Percentiles rank a stretch among this genome's conserved stretches.
Evolutionary conservation across 2,113 vertebrate genomes (phyloP).

Genomic region (Pithys albifrons): DNA sequence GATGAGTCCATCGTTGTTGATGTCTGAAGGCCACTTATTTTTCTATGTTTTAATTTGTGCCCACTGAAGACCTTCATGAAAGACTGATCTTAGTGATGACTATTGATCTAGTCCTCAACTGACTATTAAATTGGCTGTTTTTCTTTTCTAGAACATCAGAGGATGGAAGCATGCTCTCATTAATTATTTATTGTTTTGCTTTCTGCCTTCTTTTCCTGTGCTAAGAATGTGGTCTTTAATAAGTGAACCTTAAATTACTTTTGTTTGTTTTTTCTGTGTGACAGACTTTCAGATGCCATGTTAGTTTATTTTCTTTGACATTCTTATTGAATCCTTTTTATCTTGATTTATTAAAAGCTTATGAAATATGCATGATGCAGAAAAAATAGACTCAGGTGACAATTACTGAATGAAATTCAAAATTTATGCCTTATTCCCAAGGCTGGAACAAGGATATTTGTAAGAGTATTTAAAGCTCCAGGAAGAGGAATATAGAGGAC

Average conservation of each 20-base stretch:
- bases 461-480: not conserved
- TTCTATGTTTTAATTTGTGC: not conserved
- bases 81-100: fast-evolving
- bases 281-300: not conserved
- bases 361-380: not conserved
- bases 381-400: not conserved
- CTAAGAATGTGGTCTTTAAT: not conserved
- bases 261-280: not conserved
- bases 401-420: not conserved
- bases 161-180: not conserved
- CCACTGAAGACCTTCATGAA: not conserved
- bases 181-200: conserved; percentile 4
- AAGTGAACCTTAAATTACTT: not conserved
- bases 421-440: not conserved
- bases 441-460: not conserved
- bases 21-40: not conserved
- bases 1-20: not conserved
- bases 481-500: not conserved
- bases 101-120: not conserved
- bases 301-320: conserved; percentile 30
- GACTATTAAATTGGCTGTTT: not conserved
- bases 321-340: conserved; percentile 2
- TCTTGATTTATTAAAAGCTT: conserved; percentile 24
- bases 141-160: not conserved
- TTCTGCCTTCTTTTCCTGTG: not conserved